Conservation (phyloP, 2,113 vertebrate species). For the Hippopotamus amphibius region DNA sequence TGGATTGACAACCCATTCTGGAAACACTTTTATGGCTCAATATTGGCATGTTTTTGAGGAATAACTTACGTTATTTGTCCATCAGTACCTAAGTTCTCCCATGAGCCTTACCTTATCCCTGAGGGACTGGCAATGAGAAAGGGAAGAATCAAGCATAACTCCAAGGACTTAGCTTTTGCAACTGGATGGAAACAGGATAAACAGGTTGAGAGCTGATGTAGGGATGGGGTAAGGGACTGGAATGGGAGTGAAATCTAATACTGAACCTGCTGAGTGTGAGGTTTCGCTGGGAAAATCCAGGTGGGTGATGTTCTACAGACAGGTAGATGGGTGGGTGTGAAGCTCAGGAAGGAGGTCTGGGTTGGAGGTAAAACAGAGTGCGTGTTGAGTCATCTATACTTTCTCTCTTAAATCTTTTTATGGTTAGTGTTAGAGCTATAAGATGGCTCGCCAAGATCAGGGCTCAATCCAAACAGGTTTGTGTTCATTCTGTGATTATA, state of each 20-base stretch:
- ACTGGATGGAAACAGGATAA: neutral
- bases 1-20: neutral
- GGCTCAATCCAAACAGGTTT: neutral
- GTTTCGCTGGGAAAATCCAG: neutral
- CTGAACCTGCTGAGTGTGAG: neutral
- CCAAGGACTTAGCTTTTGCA: neutral
- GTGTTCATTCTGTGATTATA: conserved; percentile 32
- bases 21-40: neutral
- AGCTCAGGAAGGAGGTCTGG: neutral
- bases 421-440: neutral
- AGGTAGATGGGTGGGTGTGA: neutral
- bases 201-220: neutral
- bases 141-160: neutral
- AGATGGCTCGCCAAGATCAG: neutral
- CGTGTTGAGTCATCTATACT: neutral
- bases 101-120: neutral
- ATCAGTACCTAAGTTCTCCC: neutral
- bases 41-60: neutral
- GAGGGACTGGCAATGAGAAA: neutral
- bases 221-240: neutral
- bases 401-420: conserved; percentile 50
- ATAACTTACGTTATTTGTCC: conserved; percentile 33
- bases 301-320: neutral
- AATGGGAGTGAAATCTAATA: neutral
- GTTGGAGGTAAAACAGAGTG: neutral